Evolutionary conservation across 2,888 invertebrate genomes (phyloP).

Genomic region (Agonopterix arenella): DNA sequence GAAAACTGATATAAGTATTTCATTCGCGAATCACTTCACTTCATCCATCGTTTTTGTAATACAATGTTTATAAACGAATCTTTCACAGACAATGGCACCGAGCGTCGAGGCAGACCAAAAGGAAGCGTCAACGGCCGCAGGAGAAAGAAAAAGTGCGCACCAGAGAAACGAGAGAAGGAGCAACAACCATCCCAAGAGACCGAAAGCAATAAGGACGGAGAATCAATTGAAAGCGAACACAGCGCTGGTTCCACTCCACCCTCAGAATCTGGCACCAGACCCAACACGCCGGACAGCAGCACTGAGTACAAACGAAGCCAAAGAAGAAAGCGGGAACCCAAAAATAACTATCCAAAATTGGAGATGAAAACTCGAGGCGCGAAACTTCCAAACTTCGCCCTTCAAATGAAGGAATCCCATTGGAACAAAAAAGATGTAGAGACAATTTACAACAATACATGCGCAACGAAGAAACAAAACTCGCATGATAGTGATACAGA

Average conservation of each 20-base stretch:
- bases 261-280: conserved; percentile 59
- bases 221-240: conserved; percentile 60
- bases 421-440: conserved; percentile 69
- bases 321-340: conserved; percentile 40
- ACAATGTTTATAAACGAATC: not conserved
- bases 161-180: conserved; percentile 60
- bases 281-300: conserved; percentile 54
- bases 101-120: conserved; percentile 62
- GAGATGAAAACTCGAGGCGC: conserved; percentile 78
- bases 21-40: no score
- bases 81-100: conserved; percentile 56
- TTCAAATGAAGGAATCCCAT: conserved; percentile 68
- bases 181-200: conserved; percentile 59
- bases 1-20: no score
- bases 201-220: conserved; percentile 69
- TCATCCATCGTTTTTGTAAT: not conserved
- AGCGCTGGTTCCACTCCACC: conserved; percentile 62
- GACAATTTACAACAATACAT: conserved; percentile 59
- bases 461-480: conserved; percentile 46
- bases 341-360: conserved; percentile 48
- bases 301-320: conserved; percentile 32
- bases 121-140: conserved; percentile 52
- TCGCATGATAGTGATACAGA: conserved; percentile 57
- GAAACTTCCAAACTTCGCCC: conserved; percentile 78
- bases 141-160: conserved; percentile 50